Percentiles rank a stretch among this genome's conserved stretches.
Conservation (phyloP, 2,888 invertebrate genomes). For the Plebejus argus region DNA sequence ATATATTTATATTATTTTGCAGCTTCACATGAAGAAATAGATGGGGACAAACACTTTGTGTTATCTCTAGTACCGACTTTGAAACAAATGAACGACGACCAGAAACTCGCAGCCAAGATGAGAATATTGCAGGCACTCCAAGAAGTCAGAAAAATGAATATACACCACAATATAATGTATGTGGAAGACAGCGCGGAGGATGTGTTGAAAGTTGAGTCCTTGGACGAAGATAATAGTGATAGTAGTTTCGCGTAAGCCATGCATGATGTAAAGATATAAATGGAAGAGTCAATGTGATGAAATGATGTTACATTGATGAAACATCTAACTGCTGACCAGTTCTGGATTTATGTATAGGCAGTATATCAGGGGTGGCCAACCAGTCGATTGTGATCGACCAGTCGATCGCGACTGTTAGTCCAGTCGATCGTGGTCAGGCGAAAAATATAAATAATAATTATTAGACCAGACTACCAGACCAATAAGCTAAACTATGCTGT, state of each 20-base stretch:
- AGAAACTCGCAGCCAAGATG: not conserved
- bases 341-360: no score
- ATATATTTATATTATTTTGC: not conserved
- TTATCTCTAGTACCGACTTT: not conserved
- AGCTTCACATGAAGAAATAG: not conserved
- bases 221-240: not conserved
- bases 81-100: not conserved
- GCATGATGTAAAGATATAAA: no score
- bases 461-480: no score
- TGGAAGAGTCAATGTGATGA: no score
- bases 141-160: not conserved
- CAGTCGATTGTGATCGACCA: no score
- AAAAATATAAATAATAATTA: no score
- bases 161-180: not conserved
- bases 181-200: not conserved
- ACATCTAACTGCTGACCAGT: no score
- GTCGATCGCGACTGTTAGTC: no score
- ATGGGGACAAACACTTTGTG: not conserved
- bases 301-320: no score
- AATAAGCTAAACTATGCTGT: no score
- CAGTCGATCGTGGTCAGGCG: no score
- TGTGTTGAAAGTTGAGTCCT: not conserved
- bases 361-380: no score
- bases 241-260: not conserved
- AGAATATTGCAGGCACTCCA: not conserved